Evolutionary conservation across 2,888 invertebrate genomes (phyloP), one percentile per base, ranked within the genome.

Genomic region (Stegophylla sp.): DNA sequence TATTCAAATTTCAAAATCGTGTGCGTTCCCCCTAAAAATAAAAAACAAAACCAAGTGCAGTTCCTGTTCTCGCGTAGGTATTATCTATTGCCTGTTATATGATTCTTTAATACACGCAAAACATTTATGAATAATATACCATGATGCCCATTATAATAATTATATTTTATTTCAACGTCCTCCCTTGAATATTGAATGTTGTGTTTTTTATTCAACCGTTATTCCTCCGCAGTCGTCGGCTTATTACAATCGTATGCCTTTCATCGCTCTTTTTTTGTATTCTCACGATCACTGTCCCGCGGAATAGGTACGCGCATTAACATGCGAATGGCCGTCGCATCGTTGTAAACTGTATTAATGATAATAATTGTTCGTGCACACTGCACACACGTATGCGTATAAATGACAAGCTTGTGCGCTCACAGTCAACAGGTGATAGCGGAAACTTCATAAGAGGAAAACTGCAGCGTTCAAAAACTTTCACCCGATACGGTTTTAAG

Each of bases 291-390:
- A 15, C 75, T 48, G 63, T 51, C 64, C 53, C 64, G 53, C n/a
- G n/a, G n/a, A n/a, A n/a, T n/a, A n/a, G n/a, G 56, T 13, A 56
- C 41, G 41, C 71, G 41, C 67, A 13, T 43, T n/a, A n/a, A 12
- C 45, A 45, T 73, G 28, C 45, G 26, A 53, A 34, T 15, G 71
- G 20, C 5, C n/a, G 41, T 64, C 26, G 51, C 28, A 17, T 3
- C 28, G 61, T n/a, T 51, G 48, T 74, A 17, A 23, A n/a, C 72
- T 17, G 41, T 34, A 41, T 43, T 51, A 74, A 74, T 63, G 61
- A 74, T 74, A 74, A 74, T 74, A 74, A 74, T 74, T 74, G 63
- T 74, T 74, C 74, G 74, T 74, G 74, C 34, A 15, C 74, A 61
- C 74, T 63, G 74, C 63, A 63, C 34, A 15, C 74, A 61, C 74